These are phyloP conservation scores for Conger conger DNA, from an alignment of 2,113 vertebrate genomes.

Conservation along the genomic window DNA sequence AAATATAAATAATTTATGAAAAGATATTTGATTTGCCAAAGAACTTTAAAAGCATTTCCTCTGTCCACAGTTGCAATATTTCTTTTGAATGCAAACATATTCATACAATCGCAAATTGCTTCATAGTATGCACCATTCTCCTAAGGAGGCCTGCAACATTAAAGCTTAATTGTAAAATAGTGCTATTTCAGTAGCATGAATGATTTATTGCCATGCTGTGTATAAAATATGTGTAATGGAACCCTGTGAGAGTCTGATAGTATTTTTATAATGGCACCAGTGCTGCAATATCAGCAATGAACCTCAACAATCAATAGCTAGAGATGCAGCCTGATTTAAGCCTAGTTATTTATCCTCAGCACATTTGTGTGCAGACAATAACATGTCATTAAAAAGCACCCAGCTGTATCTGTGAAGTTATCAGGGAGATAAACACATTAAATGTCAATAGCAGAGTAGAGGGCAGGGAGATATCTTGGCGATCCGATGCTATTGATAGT, in stretches of 20 bases:
- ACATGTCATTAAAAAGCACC: neutral
- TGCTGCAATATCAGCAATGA: neutral
- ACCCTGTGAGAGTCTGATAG: neutral
- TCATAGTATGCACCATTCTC: too few relatives aligned
- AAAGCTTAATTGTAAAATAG: neutral
- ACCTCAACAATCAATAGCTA: neutral
- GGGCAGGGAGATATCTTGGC: neutral
- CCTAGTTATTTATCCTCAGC: neutral
- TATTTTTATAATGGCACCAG: neutral
- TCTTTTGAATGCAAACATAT: neutral
- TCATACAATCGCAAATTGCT: neutral
- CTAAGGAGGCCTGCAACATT: neutral
- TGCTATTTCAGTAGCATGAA: neutral
- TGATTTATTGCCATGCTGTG: neutral
- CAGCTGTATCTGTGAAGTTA: neutral
- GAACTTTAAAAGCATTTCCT: neutral
- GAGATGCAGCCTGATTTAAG: neutral
- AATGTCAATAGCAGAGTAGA: neutral
- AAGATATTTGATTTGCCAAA: neutral
- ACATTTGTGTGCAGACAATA: neutral
- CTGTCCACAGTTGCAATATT: neutral
- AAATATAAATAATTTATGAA: neutral
- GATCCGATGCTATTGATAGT: neutral
- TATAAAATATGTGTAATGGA: neutral
- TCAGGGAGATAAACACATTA: neutral